A percentile compares a stretch with the other conserved stretches of the same genome.
phyloP scores from a whole-genome alignment of 1,140 invertebrate genomes.

The Hypothenemus hampei region DNA sequence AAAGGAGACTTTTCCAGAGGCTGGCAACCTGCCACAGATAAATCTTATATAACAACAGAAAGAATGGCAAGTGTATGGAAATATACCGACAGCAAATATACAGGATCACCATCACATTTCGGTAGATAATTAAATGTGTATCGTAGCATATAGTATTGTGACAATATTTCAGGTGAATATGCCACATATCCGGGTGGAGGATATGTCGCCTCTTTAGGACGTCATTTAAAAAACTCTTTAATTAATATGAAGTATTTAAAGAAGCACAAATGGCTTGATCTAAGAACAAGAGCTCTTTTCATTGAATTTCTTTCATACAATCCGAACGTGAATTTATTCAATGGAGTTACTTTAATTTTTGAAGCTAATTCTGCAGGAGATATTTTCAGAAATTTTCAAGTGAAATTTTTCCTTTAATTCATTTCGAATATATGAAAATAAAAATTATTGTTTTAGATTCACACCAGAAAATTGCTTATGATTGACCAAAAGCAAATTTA shows the following conservation, averaged over 20 bases:
- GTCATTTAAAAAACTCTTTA: slow-evolving; percentile 30
- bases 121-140: slow-evolving; percentile 13
- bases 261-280: slow-evolving; percentile 32
- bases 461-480: slow-evolving; percentile 23
- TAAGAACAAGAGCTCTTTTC: slow-evolving; percentile 26
- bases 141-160: not conserved
- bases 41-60: slow-evolving; percentile 5
- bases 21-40: slow-evolving; percentile 2
- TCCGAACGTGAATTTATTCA: slow-evolving; percentile 33
- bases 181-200: slow-evolving; percentile 30
- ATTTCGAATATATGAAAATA: not conserved
- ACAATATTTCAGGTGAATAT: slow-evolving; percentile 27
- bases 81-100: slow-evolving; percentile 6
- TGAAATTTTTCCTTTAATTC: slow-evolving; percentile 1
- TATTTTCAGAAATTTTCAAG: slow-evolving; percentile 12
- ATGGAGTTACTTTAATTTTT: slow-evolving; percentile 23
- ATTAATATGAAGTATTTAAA: slow-evolving; percentile 30
- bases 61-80: slow-evolving; percentile 28
- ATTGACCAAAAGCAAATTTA: slow-evolving; percentile 2
- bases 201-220: slow-evolving; percentile 30
- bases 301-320: slow-evolving; percentile 33
- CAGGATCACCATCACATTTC: slow-evolving; percentile 17
- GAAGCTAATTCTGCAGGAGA: slow-evolving; percentile 30
- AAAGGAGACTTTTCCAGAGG: slow-evolving; percentile 17
- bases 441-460: slow-evolving; percentile 13